Evolutionary conservation across 2,888 invertebrate species (phyloP), one percentile per base, ranked within the genome.

Genomic region (Cephus spinipes): DNA sequence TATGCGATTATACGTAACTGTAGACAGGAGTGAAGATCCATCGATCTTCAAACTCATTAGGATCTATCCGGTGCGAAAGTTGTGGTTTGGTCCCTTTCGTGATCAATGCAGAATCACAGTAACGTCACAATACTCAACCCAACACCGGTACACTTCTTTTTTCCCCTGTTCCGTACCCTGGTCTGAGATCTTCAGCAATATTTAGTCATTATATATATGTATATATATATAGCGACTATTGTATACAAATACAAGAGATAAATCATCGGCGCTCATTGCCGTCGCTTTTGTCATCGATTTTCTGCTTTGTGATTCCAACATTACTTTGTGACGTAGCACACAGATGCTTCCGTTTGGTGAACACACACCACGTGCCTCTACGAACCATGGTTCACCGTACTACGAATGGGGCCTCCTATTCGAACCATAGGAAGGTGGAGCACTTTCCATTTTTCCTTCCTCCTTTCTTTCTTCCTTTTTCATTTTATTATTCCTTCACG

Each of bases 211-310:
- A 30, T 69, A 30, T 32, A 31, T 15, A 69, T 36, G 30, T 30
- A 36, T 36, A 31, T 40, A 4, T 40, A 40, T 40, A 55, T 55
- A 55, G 23, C 23, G 55, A 23, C 55, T 55, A 55, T 55, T 71
- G 71, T 31, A 9, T 12, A 71, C 3, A 84, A 86, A 88, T 85
- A 85, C 80, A 80, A 74, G 75, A 83, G 84, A 88, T 88, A 88
- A 86, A 88, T 88, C 88, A 87, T 88, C 82, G 76, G 68, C 76
- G 69, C 73, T 36, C 79, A 80, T 80, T 79, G 83, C 81, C 80
- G 83, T 74, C 81, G 74, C 73, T 76, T 77, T 81, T 75, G 83
- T 83, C 84, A 55, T 55, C 55, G 23, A 55, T 23, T 55, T 23
- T 55, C 55, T 23, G 2, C 55, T 55, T 55, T 55, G 55, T 55